Percentiles rank a stretch among this genome's conserved stretches.
These are phyloP conservation scores for Apodemia zela DNA, from an alignment of 2,888 invertebrate species.

Conservation along the genomic window DNA sequence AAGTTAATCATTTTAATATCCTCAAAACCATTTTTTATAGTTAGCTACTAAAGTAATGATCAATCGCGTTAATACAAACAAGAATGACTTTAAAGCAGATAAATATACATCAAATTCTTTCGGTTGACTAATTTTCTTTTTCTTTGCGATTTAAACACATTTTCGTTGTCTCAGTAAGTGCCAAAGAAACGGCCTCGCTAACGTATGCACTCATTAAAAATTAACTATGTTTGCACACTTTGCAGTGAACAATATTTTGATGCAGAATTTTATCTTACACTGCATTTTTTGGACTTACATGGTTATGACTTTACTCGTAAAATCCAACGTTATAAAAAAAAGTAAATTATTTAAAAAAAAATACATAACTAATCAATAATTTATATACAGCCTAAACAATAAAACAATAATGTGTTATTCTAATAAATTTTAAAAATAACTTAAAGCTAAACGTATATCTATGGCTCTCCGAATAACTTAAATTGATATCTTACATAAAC, in stretches of 20 bases:
- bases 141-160: background rate
- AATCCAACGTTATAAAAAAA: background rate
- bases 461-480: conserved; percentile 18
- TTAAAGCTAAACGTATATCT: background rate
- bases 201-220: conserved; percentile 10
- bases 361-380: background rate
- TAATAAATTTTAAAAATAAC: background rate
- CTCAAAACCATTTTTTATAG: background rate
- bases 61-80: background rate
- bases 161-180: background rate
- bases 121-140: background rate
- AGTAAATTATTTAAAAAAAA: background rate
- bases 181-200: background rate
- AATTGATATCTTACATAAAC: conserved; percentile 37
- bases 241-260: background rate
- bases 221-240: background rate
- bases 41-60: background rate
- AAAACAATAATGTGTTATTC: background rate
- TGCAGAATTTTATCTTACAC: background rate
- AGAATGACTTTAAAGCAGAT: background rate
- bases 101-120: background rate
- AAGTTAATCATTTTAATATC: background rate
- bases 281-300: background rate
- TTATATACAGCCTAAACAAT: background rate
- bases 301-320: background rate